Evolutionary conservation across 2,113 vertebrate genomes (phyloP), one percentile per base, ranked within the genome.

Genomic region (Stomatorhinus ivindoensis): DNA sequence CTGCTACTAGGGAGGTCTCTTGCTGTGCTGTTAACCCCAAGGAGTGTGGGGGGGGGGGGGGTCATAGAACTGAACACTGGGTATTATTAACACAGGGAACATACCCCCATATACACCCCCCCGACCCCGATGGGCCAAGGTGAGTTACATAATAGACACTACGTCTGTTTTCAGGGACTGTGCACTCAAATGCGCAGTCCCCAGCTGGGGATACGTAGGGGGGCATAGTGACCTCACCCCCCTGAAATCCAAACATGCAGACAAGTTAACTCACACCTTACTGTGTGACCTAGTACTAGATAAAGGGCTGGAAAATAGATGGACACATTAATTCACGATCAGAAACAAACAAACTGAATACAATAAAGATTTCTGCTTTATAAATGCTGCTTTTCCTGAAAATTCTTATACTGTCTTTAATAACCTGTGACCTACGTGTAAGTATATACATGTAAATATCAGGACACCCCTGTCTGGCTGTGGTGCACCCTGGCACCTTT

Each of bases 31-130:
- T 46, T 9, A 61, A 9, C 47, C 39, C 19, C 5, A 24, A 3
- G 61, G 89, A 83, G 31, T 42, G n/a, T 31, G 6, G 7, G 48
- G 31, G 53, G n/a, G 47, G 6, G 7, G 48, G 50, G 3, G 21
- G 51, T 58, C 58, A 84, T 24, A 31, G 24, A 89, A 39, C 39
- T 31, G 35, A 47, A 47, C 88, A n/a, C 31, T 47, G 51, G 15
- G 42, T 89, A 89, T 93, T 92, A 93, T 93, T 94, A 90, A 92
- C 91, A 91, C 90, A 87, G 87, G 89, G 83, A 92, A 92, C 93
- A 94, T 93, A 93, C 90, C 91, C 91, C 87, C 19, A 55, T 55
- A 47, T 27, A 8, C 0, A 8, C 0, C 89, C 86, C 86, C 21
- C 35, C 10, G n/a, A n/a, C 24, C 44, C 84, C 19, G 53, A 88